Base-by-base conservation (phyloP, 1,140 invertebrate species). In the Drosophila sucinea region DNA sequence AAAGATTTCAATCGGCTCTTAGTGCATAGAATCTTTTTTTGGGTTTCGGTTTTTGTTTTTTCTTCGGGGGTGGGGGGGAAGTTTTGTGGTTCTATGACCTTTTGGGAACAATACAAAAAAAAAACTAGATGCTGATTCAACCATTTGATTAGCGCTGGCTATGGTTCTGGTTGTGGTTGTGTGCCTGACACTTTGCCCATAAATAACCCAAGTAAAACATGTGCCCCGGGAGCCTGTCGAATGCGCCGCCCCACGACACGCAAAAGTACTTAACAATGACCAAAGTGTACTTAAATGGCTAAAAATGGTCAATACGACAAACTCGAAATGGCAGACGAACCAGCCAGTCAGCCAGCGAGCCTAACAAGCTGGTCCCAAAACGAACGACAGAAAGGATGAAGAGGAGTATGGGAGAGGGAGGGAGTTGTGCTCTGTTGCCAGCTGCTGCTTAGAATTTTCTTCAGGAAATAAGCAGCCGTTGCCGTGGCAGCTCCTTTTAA, bases 251-350 rank as follows among this genome's bases (percentile, higher is more conserved):
- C 66, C 77, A 81, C 73, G 81, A 89, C 84, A 89, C 84, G 84
- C 84, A 89, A 90, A 89, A 89, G 84, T 89, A 89, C 84, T 89
- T 89, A 89, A 89, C 85, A 89, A 89, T 89, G 85, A 90, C 84
- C 84, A 89, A 85, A 84, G 80, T 80, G 84, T 89, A 89, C 84
- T 87, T 87, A 89, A 87, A 83, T 72, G 75, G 83, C 83, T 87
- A 80, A 87, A 87, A 87, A 87, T 87, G 83, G 83, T 89, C 83
- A 87, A 77, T 77, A 77, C 79, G 84, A 87, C 83, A 87, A 84
- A 81, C 84, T 81, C 72, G 80, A 89, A 87, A 89, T 84, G 84
- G 80, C 83, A 78, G 78, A 55, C 73, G 44, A 82, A 67, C 74
- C 57, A 77, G 70, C 72, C 33, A 63, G 44, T 3, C 73, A 81